Evolutionary conservation across 2,888 invertebrate genomes (phyloP), one percentile per base, ranked within the genome.

Genomic region (Ceraclea dissimilis): DNA sequence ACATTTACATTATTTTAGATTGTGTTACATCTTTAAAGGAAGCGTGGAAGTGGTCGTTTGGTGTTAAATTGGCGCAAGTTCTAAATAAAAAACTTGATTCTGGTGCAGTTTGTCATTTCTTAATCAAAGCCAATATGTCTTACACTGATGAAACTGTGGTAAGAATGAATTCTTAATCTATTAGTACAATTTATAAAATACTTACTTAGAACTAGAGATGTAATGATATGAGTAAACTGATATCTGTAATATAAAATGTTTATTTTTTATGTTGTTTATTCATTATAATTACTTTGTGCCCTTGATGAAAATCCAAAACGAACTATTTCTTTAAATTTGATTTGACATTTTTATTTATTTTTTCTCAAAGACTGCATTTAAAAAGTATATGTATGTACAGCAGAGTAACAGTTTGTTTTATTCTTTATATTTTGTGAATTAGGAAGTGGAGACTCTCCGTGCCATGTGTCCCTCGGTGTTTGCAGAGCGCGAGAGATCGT

Each of bases 41-140:
- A 67, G 84, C 86, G 0, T 90, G 90, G 81, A 91, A 91, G 70
- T 83, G 85, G 76, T 78, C 83, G 11, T 77, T 85, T 52, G 84
- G 85, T 52, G 74, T 79, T 0, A 70, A 72, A 53, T 70, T 92
- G 19, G 81, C 83, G 16, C 58, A 71, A 13, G 67, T 70, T 49
- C 70, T 86, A 1, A 70, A 71, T 13, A 83, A 80, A 67, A 68
- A 69, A 13, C 76, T 83, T 61, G 80, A 85, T 63, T 79, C 78
- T 10, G 79, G 80, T 1, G 75, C 79, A 6, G 71, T 76, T 6
- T 80, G 83, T 2, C 79, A 81, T 26, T 78, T 87, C 60, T 73
- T 81, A 8, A 70, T 87, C 59, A 83, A 83, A 2, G 66, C 85
- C n/a, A 71, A 70, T 61, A 75, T 84, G 63, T 72, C 74, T 20